Percentiles rank a stretch among this genome's conserved stretches.
phyloP scores from a whole-genome alignment of 35 echinoderm and acorn worm genomes.

The Heliocidaris erythrogramma region DNA sequence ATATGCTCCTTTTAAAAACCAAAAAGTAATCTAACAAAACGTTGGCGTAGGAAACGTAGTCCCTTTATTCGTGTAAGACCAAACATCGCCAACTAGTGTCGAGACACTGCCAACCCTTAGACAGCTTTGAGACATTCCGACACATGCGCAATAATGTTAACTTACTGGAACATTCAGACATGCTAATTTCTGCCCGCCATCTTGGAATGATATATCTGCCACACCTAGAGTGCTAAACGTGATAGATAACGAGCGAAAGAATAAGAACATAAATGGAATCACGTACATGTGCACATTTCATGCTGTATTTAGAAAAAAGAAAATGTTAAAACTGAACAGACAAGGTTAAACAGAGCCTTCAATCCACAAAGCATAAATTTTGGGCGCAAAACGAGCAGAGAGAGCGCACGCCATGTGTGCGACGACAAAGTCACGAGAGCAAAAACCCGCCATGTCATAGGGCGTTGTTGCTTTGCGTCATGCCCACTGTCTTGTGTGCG shows the following conservation, averaged over 20 bases:
- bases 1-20: background rate
- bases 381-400: background rate
- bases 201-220: conserved; percentile 1
- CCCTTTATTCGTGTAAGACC: background rate
- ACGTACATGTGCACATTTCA: background rate
- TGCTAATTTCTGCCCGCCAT: background rate
- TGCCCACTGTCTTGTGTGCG: background rate
- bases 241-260: background rate
- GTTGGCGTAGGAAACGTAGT: background rate
- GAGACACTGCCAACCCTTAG: background rate
- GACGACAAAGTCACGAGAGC: conserved; percentile 1
- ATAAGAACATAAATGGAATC: background rate
- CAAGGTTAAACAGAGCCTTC: background rate
- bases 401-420: conserved; percentile 4
- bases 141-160: conserved; percentile 3
- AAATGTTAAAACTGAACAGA: background rate
- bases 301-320: background rate
- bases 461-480: conserved; percentile 14
- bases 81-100: background rate
- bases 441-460: conserved; percentile 15
- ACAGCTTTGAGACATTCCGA: background rate
- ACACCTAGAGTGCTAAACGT: background rate
- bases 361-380: background rate
- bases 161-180: background rate
- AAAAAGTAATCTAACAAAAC: background rate